phyloP scores from a whole-genome alignment of 2,888 invertebrate genomes.

The Torymus tubicola region DNA sequence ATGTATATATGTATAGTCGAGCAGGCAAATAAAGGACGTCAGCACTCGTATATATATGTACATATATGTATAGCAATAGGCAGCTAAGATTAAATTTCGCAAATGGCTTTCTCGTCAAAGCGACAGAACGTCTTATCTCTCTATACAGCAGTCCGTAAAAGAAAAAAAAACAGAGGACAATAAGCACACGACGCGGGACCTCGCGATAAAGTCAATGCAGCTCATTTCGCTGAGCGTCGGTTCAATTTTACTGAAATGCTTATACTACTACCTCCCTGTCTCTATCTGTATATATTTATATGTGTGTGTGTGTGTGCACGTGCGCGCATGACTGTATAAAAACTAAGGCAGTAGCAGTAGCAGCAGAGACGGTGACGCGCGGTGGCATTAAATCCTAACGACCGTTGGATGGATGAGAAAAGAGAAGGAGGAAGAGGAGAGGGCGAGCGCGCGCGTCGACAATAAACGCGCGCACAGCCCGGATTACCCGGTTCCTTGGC shows the following conservation, averaged over 20 bases:
- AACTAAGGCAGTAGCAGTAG: background rate
- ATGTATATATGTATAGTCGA: no score
- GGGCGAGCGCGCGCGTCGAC: background rate
- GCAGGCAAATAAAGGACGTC: no score
- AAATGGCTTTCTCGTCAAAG: constrained; percentile 30
- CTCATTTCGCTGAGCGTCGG: constrained; percentile 43
- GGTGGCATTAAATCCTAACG: constrained; percentile 49
- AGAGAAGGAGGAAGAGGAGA: no score
- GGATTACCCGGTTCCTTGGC: constrained; percentile 41
- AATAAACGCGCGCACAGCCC: constrained; percentile 32
- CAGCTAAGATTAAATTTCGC: constrained; percentile 35
- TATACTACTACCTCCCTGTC: background rate
- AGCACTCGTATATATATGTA: no score
- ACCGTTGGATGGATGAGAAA: constrained; percentile 34
- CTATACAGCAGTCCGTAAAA: constrained; percentile 25
- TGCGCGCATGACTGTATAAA: constrained; percentile 4
- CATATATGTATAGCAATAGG: no score
- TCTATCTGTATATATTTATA: background rate
- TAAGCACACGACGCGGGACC: background rate
- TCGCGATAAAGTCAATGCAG: constrained; percentile 38
- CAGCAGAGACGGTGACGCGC: no score
- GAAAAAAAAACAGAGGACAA: no score
- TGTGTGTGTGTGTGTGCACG: background rate
- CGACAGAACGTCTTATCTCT: background rate
- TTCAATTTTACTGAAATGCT: constrained; percentile 47